Conservation (phyloP, 2,113 vertebrate genomes). For the Rafetus swinhoei region DNA sequence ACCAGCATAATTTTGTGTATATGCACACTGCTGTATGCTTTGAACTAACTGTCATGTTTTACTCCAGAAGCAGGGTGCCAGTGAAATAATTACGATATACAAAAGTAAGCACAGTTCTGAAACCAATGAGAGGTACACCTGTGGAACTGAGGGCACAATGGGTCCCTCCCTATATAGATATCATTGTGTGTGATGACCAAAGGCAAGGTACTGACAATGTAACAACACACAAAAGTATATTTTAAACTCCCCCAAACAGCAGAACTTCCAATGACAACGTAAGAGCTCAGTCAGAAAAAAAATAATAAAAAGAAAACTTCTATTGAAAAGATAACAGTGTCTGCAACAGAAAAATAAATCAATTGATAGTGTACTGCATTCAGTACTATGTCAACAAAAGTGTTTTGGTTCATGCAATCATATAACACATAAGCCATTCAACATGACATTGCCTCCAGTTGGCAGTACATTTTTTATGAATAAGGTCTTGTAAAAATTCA, state of each 20-base stretch:
- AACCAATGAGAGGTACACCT: background rate
- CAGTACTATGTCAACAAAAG: conserved; percentile 47
- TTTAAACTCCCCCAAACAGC: background rate
- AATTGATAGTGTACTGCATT: conserved; percentile 52
- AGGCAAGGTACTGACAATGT: background rate
- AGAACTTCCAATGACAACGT: background rate
- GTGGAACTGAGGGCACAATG: background rate
- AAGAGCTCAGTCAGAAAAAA: conserved; percentile 29
- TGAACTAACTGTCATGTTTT: background rate
- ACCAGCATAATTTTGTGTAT: background rate
- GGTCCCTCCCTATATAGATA: background rate
- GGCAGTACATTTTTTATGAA: conserved; percentile 43
- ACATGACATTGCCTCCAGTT: conserved; percentile 39
- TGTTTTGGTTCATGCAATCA: conserved; percentile 29
- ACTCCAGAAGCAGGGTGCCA: fast-evolving
- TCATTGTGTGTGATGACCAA: background rate
- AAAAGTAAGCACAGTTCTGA: background rate
- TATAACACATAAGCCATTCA: conserved; percentile 42
- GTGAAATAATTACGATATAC: background rate
- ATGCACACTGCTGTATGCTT: background rate
- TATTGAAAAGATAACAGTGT: conserved; percentile 14
- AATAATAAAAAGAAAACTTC: background rate
- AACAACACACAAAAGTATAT: background rate
- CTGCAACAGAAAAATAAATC: conserved; percentile 59
- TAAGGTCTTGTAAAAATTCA: conserved; percentile 34